phyloP scores from a whole-genome alignment of 1,140 invertebrate genomes.

The Apis dorsata region DNA sequence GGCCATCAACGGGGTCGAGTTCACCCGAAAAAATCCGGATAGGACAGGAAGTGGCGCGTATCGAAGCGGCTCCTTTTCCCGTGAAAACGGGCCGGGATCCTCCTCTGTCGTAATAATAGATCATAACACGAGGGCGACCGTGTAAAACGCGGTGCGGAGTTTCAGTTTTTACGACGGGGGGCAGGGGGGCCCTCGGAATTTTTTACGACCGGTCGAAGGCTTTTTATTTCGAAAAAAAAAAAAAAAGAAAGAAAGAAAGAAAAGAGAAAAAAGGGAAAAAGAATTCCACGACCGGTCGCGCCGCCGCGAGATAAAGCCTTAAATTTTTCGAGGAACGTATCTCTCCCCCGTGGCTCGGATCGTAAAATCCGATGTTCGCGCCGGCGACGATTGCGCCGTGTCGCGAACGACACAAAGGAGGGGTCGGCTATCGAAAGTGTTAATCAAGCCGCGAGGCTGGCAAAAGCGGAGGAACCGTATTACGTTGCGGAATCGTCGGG shows the following conservation, averaged over 20 bases:
- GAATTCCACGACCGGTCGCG: too few species aligned
- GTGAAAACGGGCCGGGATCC: too few species aligned
- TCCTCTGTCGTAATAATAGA: constrained; percentile 32
- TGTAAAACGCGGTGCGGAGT: constrained; percentile 25
- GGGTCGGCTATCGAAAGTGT: constrained; percentile 41
- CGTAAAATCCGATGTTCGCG: constrained; percentile 54
- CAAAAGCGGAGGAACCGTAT: constrained; percentile 19
- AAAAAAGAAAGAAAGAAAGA: neutral
- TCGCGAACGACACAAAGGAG: constrained; percentile 37
- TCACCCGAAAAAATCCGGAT: neutral
- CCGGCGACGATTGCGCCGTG: constrained; percentile 16
- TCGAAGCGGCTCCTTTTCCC: neutral
- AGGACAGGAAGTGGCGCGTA: neutral
- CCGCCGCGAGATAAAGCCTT: constrained; percentile 55
- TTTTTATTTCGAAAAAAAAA: constrained; percentile 34
- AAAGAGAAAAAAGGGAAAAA: too few species aligned
- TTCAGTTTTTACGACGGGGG: constrained; percentile 52
- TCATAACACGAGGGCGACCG: constrained; percentile 19
- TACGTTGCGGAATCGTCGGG: constrained; percentile 3
- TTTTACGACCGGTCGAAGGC: constrained; percentile 53
- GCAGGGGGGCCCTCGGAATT: neutral
- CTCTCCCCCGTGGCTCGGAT: constrained; percentile 44
- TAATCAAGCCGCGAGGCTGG: constrained; percentile 43
- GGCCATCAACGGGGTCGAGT: neutral
- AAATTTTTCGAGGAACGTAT: constrained; percentile 56